Evolutionary conservation across 2,113 vertebrate genomes (phyloP), one percentile per base, ranked within the genome.

Genomic region (Sapayoa aenigma): DNA sequence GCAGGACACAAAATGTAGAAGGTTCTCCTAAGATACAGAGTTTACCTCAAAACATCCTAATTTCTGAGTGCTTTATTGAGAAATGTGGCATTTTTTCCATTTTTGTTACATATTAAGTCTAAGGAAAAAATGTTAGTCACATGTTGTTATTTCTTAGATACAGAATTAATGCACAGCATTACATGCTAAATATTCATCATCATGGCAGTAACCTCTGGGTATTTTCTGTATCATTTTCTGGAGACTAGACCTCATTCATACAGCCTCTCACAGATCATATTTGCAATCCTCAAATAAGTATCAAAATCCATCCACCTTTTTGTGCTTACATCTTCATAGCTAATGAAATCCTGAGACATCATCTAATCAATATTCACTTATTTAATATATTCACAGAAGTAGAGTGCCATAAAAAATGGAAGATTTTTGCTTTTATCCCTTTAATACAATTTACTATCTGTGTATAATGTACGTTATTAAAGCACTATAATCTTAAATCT

Each of bases 391-490:
- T 91, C 83, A 84, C 31, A 68, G 52, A 65, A 67, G 21, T 47
- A 67, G n/a, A 92, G 53, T 76, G 62, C 58, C 71, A 91, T 85
- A 73, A 94, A 89, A 92, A 87, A 81, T 30, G 2, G 55, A 91
- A 90, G 18, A 92, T 28, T 72, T 87, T 96, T 96, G 66, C 81
- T 95, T 95, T 94, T 94, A 95, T 89, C 78, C 67, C 85, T 93
- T 95, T 96, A 90, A 90, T 73, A 62, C 79, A 82, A 95, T 95
- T 95, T 95, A 79, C 62, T 87, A 11, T 55, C 84, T 86, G 30
- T 82, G 74, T 85, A 83, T 95, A 83, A 95, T 95, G n/a, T 84
- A 65, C 28, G 18, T 55, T 89, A 94, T 87, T 95, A 95, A 93
- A 95, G 53, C 41, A 73, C 50, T 87, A 66, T 93, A 69, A 87